Conservation (phyloP, 2,797 vertebrate genomes). For the Rhincodon typus region DNA sequence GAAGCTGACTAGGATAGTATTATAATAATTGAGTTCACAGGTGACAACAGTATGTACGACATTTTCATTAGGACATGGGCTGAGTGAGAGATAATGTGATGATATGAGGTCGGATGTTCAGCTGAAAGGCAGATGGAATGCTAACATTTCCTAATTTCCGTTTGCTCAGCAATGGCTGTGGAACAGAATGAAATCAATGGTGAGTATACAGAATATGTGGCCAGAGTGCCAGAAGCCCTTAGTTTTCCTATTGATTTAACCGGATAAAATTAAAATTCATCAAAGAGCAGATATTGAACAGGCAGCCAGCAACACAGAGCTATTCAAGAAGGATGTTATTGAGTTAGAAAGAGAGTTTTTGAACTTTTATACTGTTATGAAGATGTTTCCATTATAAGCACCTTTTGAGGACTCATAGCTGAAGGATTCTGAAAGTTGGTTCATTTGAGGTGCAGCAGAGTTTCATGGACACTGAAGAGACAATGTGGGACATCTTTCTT, state of each 20-base stretch:
- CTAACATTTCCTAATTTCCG: neutral
- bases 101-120: neutral
- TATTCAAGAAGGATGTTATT: neutral
- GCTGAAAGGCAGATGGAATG: neutral
- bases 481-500: too few relatives aligned
- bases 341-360: neutral
- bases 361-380: neutral
- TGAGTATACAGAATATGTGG: neutral
- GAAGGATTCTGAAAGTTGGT: too few relatives aligned
- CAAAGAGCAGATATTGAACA: neutral
- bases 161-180: neutral
- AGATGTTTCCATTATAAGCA: too few relatives aligned
- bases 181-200: neutral
- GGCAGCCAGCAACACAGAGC: neutral
- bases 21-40: neutral
- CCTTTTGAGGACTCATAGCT: too few relatives aligned
- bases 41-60: neutral
- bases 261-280: neutral
- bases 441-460: too few relatives aligned
- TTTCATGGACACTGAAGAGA: too few relatives aligned
- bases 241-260: neutral
- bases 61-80: neutral
- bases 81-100: neutral
- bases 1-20: neutral
- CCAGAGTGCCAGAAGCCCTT: neutral